These are phyloP conservation scores for Brevimyrus niger DNA, from an alignment of 2,113 vertebrate genomes.

Conservation along the genomic window DNA sequence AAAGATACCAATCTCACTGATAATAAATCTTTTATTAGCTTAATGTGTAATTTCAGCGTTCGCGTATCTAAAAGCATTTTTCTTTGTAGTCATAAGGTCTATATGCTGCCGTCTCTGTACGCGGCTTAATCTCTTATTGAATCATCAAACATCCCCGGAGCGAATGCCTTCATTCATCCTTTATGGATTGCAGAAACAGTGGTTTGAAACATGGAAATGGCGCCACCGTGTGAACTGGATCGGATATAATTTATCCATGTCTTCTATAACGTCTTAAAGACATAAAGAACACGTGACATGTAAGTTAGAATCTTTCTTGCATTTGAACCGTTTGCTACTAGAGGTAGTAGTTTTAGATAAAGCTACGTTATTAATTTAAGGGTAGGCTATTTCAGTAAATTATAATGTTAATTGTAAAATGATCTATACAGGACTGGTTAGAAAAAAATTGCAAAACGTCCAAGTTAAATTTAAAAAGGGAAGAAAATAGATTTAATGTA, in stretches of 20 bases:
- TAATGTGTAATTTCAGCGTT: neutral
- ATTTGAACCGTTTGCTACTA: neutral
- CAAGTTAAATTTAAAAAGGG: neutral
- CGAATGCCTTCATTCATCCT: neutral
- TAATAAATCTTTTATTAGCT: neutral
- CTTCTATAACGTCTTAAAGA: neutral
- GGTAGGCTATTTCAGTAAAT: too few relatives aligned
- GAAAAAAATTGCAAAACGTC: too few relatives aligned
- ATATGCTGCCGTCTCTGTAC: neutral
- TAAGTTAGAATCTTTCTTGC: neutral
- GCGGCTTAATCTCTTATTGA: neutral
- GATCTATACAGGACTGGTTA: too few relatives aligned
- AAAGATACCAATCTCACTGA: neutral
- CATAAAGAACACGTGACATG: neutral
- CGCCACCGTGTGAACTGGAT: neutral
- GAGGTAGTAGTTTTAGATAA: neutral
- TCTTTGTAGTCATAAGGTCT: neutral
- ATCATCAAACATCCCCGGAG: neutral
- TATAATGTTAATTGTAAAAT: too few relatives aligned
- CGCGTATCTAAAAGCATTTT: neutral
- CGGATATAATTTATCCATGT: neutral
- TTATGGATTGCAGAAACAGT: neutral
- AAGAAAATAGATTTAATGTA: neutral
- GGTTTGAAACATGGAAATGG: neutral
- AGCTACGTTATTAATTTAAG: too few relatives aligned